Conservation (phyloP, 1,140 invertebrate genomes). For the Pantala flavescens region DNA sequence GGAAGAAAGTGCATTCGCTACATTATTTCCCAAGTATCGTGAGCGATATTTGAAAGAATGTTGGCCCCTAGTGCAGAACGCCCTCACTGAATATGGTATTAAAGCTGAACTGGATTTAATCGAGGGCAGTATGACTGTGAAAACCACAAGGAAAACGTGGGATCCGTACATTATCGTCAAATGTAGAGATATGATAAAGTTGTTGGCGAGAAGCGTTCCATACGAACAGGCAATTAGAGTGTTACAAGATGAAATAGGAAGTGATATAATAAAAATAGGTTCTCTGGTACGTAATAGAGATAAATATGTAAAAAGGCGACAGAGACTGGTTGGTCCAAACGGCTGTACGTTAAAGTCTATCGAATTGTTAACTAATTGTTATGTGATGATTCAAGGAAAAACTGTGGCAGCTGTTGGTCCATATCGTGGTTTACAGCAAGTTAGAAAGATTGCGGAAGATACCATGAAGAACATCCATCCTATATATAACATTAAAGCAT, state of each 20-base stretch:
- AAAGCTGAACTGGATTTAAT: conserved; percentile 89
- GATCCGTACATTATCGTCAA: conserved; percentile 98
- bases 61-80: conserved; percentile 90
- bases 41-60: conserved; percentile 94
- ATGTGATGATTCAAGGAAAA: conserved; percentile 93
- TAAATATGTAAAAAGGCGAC: conserved; percentile 90
- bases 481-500: conserved; percentile 96
- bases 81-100: conserved; percentile 62
- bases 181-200: conserved; percentile 90
- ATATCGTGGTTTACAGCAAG: conserved; percentile 87
- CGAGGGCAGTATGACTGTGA: conserved; percentile 91
- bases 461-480: conserved; percentile 99
- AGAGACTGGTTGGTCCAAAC: conserved; percentile 91
- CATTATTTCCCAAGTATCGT: conserved; percentile 81
- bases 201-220: conserved; percentile 91
- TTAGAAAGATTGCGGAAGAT: conserved; percentile 85
- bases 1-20: conserved; percentile 69
- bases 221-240: conserved; percentile 86
- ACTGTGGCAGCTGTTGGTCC: conserved; percentile 96
- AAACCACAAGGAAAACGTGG: conserved; percentile 95
- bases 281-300: conserved; percentile 84
- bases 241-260: conserved; percentile 79
- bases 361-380: conserved; percentile 95
- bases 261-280: conserved; percentile 96
- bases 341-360: conserved; percentile 96